phyloP scores from a whole-genome alignment of 2,797 vertebrate genomes.

The Enteromius fasciolatus region DNA sequence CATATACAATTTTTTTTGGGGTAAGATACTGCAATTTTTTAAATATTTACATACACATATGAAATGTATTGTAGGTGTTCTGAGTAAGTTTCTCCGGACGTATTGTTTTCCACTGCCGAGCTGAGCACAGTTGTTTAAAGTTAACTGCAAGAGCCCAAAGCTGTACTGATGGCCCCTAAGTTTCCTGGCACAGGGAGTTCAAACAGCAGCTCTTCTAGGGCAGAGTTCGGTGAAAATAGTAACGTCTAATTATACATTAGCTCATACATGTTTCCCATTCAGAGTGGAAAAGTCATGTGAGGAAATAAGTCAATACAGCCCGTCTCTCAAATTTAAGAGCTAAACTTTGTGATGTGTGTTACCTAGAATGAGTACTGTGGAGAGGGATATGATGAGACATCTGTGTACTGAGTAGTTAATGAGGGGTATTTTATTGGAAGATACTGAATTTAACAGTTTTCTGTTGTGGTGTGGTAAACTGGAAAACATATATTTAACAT shows the following conservation, averaged over 20 bases:
- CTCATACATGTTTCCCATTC: slow-evolving; percentile 64
- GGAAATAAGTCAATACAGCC: slow-evolving; percentile 1
- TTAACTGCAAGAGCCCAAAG: slow-evolving; percentile 55
- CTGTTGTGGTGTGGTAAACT: not conserved
- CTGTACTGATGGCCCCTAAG: slow-evolving; percentile 61
- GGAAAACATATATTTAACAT: not conserved
- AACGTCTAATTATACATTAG: slow-evolving; percentile 77
- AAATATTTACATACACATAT: too few relatives aligned
- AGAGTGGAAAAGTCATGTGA: slow-evolving; percentile 61
- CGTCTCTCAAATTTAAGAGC: slow-evolving; percentile 5
- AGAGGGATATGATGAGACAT: not conserved
- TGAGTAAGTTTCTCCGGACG: slow-evolving; percentile 16
- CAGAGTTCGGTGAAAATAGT: slow-evolving; percentile 72
- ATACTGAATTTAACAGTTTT: not conserved
- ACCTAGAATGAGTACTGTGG: not conserved
- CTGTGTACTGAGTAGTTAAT: not conserved
- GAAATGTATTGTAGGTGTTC: not conserved
- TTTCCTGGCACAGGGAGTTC: slow-evolving; percentile 70
- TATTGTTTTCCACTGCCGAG: slow-evolving; percentile 43
- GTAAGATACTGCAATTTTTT: too few relatives aligned
- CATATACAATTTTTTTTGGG: too few relatives aligned
- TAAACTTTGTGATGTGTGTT: not conserved
- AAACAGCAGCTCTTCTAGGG: slow-evolving; percentile 65
- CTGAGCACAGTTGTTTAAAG: slow-evolving; percentile 57
- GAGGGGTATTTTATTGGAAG: not conserved